Conservation (phyloP, 2,113 vertebrate species). For the Chloropsis cyanopogon region DNA sequence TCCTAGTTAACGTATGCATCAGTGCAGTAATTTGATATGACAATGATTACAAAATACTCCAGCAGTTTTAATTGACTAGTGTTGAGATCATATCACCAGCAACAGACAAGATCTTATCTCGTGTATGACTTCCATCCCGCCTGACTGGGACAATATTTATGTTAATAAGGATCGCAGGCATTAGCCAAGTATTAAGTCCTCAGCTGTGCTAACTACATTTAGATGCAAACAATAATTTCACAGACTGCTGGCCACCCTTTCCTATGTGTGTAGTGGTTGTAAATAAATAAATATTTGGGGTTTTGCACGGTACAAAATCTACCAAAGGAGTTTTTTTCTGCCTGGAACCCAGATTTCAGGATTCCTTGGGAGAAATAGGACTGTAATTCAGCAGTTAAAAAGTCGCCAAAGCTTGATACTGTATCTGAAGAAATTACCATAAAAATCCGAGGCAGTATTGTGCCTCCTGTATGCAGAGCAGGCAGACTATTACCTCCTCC, state of each 20-base stretch:
- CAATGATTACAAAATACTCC: conserved; percentile 41
- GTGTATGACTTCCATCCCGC: conserved; percentile 20
- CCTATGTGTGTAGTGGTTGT: background rate
- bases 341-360: background rate
- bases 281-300: background rate
- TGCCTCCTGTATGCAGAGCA: conserved; percentile 40
- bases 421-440: conserved; percentile 58
- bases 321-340: background rate
- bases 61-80: conserved; percentile 64
- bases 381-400: conserved; percentile 35
- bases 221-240: conserved; percentile 47
- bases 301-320: background rate
- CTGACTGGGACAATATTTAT: conserved; percentile 40
- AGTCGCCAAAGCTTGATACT: background rate
- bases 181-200: conserved; percentile 63
- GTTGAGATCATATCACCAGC: conserved; percentile 56
- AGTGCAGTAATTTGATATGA: conserved; percentile 27
- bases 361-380: background rate
- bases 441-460: conserved; percentile 33
- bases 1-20: background rate
- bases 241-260: conserved; percentile 22
- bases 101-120: conserved; percentile 60
- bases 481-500: conserved; percentile 44
- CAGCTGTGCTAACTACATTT: conserved; percentile 42
- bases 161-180: conserved; percentile 45